phyloP scores from a whole-genome alignment of 2,888 invertebrate species.

The Cylloceria caligata region DNA sequence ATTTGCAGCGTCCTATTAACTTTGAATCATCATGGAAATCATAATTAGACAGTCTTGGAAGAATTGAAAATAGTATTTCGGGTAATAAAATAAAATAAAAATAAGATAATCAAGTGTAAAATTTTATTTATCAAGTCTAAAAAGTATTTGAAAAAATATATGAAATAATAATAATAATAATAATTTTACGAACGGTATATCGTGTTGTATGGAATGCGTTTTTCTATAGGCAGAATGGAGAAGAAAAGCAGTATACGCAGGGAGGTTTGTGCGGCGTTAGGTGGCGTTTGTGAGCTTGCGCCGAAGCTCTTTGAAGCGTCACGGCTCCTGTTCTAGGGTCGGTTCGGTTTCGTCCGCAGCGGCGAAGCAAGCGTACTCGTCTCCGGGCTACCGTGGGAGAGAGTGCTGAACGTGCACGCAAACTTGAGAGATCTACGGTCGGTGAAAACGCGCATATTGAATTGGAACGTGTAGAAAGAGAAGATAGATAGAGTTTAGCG shows the following conservation, averaged over 20 bases:
- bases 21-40: no score
- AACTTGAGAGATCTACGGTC: conserved; percentile 22
- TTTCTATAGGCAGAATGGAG: not conserved
- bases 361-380: conserved; percentile 64
- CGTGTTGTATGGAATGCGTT: not conserved
- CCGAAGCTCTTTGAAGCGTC: conserved; percentile 75
- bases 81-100: no score
- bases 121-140: no score
- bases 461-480: not conserved
- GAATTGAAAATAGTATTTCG: no score
- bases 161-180: no score
- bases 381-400: conserved; percentile 66
- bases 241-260: not conserved
- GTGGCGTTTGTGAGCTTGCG: conserved; percentile 74
- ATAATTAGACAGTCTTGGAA: no score
- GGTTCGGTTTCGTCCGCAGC: conserved; percentile 59
- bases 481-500: not conserved
- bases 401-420: conserved; percentile 54
- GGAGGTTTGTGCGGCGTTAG: conserved; percentile 33
- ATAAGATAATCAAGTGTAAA: no score
- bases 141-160: no score
- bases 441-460: conserved; percentile 38
- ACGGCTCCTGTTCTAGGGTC: conserved; percentile 53
- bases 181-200: no score
- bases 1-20: no score